Conservation (phyloP, 2,888 invertebrate genomes). For the Toxonevra muliebris region DNA sequence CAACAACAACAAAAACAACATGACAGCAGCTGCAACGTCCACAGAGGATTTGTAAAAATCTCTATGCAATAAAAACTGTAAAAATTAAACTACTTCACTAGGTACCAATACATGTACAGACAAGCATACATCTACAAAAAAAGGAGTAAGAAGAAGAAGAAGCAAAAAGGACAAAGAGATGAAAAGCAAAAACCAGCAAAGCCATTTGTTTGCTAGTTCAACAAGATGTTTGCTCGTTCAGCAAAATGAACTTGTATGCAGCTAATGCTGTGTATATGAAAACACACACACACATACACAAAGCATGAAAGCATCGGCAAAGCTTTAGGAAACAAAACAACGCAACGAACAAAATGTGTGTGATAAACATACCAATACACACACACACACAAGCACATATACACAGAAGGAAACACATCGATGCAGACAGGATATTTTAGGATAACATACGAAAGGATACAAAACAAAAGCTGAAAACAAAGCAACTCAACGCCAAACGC, state of each 20-base stretch:
- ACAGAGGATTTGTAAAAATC: constrained; percentile 42
- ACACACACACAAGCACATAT: not conserved
- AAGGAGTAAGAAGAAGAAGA: constrained; percentile 8
- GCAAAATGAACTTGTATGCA: constrained; percentile 55
- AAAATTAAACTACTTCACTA: constrained; percentile 29
- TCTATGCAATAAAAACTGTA: constrained; percentile 31
- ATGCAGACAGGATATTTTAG: no score
- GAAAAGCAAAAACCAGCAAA: constrained; percentile 57
- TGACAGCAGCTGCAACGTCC: constrained; percentile 31
- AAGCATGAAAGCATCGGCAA: not conserved
- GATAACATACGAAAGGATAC: no score
- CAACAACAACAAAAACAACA: constrained; percentile 6
- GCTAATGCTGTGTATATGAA: constrained; percentile 21
- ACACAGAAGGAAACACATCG: not conserved
- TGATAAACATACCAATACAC: not conserved
- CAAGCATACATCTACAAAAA: constrained; percentile 23
- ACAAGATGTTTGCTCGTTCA: constrained; percentile 62
- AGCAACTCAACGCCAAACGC: no score
- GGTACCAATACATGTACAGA: constrained; percentile 12
- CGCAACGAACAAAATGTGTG: not conserved
- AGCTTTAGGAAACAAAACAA: not conserved
- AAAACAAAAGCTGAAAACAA: no score
- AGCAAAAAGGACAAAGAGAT: constrained; percentile 33
- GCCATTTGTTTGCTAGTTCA: constrained; percentile 61
- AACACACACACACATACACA: not conserved